Evolutionary conservation across 2,888 invertebrate species (phyloP).

Genomic region (Steromphala cineraria): DNA sequence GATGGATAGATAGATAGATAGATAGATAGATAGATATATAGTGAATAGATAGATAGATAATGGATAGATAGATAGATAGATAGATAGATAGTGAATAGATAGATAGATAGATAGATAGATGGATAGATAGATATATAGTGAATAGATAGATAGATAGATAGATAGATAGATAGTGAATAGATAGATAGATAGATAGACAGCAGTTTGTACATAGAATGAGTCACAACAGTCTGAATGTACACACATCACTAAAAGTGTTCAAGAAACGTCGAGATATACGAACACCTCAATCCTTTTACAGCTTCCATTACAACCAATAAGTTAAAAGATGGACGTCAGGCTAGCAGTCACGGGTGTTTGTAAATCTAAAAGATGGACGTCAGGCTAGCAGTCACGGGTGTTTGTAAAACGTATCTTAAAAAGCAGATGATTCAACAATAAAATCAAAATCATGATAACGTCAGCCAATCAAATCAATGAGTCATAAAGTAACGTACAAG

Average conservation of each 20-base stretch:
- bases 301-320: no score
- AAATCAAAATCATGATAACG: not conserved
- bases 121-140: not conserved
- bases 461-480: constrained; percentile 1
- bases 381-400: not conserved
- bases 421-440: not conserved
- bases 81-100: no score
- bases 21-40: no score
- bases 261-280: no score
- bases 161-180: no score
- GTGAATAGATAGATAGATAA: no score
- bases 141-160: not conserved
- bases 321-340: not conserved
- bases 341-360: not conserved
- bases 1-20: no score
- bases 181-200: not conserved
- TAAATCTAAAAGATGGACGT: not conserved
- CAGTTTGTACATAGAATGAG: not conserved
- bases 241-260: no score
- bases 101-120: not conserved
- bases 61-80: no score
- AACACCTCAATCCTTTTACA: no score
- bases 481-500: no score
- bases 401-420: not conserved
- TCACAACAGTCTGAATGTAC: not conserved